phyloP scores from a whole-genome alignment of 2,113 vertebrate genomes.

The Otolemur garnettii region DNA sequence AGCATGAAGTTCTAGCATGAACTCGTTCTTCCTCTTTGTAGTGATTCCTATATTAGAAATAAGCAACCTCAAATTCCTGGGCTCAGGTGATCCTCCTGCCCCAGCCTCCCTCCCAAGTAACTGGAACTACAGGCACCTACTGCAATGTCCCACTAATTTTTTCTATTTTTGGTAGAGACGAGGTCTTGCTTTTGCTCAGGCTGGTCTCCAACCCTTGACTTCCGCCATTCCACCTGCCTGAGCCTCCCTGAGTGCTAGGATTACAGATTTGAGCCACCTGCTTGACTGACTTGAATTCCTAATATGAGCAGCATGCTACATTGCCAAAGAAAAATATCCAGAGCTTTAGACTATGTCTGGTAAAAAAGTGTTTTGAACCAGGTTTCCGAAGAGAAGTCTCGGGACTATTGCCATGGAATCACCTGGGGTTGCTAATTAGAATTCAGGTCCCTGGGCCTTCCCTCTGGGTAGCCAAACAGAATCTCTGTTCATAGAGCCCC shows the following conservation, averaged over 20 bases:
- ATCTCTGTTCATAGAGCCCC: background rate
- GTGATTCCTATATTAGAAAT: background rate
- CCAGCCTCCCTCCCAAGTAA: too few species aligned
- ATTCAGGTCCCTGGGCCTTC: background rate
- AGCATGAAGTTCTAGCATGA: conserved; percentile 44
- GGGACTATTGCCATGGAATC: background rate
- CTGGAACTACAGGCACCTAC: too few species aligned
- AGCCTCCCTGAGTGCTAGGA: too few species aligned
- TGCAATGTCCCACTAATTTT: too few species aligned
- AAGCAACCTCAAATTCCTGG: background rate
- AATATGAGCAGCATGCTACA: background rate
- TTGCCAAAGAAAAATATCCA: background rate
- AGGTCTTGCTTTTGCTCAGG: too few species aligned
- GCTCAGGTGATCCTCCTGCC: too few species aligned
- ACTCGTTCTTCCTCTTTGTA: conserved; percentile 37
- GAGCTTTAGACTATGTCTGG: background rate
- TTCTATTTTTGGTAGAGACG: too few species aligned
- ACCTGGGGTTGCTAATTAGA: background rate
- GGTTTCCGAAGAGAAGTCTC: background rate
- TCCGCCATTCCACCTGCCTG: too few species aligned
- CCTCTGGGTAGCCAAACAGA: background rate
- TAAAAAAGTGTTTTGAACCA: background rate
- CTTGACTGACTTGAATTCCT: background rate
- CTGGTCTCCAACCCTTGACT: too few species aligned
- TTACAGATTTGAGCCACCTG: too few species aligned